These are phyloP conservation scores for Grammomys surdaster DNA, from an alignment of 2,113 vertebrate genomes.

Conservation along the genomic window DNA sequence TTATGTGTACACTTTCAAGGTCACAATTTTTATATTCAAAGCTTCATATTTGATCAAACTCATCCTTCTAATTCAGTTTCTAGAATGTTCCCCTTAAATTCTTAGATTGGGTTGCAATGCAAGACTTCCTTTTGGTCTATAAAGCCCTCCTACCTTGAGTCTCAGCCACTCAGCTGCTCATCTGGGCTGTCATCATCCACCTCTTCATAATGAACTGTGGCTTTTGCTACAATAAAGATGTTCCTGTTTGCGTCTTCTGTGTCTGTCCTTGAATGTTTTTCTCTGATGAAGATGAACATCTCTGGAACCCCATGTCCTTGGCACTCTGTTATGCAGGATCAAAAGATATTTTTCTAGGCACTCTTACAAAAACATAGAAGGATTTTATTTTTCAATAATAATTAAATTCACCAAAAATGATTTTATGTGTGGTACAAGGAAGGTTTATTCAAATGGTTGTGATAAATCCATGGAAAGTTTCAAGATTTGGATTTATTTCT, in stretches of 20 bases:
- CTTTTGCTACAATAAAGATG: neutral
- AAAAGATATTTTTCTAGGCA: neutral
- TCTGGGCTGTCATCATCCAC: neutral
- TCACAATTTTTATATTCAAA: neutral
- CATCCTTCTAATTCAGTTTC: neutral
- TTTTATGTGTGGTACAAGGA: neutral
- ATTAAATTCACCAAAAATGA: neutral
- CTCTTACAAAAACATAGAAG: neutral
- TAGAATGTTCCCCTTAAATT: neutral
- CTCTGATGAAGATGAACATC: neutral
- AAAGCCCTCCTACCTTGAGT: neutral
- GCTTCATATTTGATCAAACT: neutral
- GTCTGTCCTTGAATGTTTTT: neutral
- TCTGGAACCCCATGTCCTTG: neutral
- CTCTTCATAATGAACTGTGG: neutral
- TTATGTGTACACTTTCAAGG: neutral
- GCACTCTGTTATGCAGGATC: neutral
- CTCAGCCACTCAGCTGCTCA: neutral
- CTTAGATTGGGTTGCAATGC: neutral
- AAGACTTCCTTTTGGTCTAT: neutral
- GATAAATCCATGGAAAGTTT: neutral
- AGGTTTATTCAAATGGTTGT: neutral
- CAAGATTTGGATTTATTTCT: neutral
- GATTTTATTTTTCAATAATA: neutral
- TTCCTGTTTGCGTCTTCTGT: neutral